Base-by-base conservation (phyloP, 2,797 vertebrate species). In the Streptopelia turtur region DNA sequence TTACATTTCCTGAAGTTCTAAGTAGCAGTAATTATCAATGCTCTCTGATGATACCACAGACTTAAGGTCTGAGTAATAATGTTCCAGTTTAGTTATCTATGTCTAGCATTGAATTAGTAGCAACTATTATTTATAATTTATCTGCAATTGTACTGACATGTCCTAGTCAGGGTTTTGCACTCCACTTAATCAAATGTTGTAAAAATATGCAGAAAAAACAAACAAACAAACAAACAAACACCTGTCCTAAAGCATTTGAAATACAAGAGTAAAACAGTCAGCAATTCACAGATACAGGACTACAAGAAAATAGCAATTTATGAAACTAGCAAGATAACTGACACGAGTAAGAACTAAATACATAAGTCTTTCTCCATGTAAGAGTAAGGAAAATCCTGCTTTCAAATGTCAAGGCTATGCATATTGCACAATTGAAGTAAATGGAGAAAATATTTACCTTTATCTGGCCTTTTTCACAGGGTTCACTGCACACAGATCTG, bases 401-500 rank as follows among this genome's bases (percentile, higher is more conserved):
- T 89, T 89, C 25, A 63, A 63, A 78, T 78, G 47, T 90, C 25
- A 55, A 37, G n/a, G 11, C 10, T 80, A 7, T 68, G 12, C 5
- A 35, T 56, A 24, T n/a, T 21, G 13, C 8, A 22, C 1, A 3
- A 66, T 11, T 64, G 50, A 91, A 83, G 10, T 11, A 88, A 86
- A 72, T 18, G 8, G n/a, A 77, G 45, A 50, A 92, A 49, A 60
- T 41, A 70, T 43, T 97, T 97, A 99, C 99, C 99, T 99, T 99
- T 95, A 99, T 99, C 96, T 99, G 98, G 49, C 98, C 99, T 97
- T 99, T 99, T 85, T 98, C 99, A 49, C 99, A 99, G 11, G 99
- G 99, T 39, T 99, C 99, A 71, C 99, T 99, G 98, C 99, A 99
- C 45, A 99, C 99, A 0, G 99, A 99, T 97, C 99, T 98, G 92